Evolutionary conservation across 92 coral and sea anemone species (phyloP), one percentile per base, ranked within the genome.

Genomic region (Zoanthus sansibaricus): DNA sequence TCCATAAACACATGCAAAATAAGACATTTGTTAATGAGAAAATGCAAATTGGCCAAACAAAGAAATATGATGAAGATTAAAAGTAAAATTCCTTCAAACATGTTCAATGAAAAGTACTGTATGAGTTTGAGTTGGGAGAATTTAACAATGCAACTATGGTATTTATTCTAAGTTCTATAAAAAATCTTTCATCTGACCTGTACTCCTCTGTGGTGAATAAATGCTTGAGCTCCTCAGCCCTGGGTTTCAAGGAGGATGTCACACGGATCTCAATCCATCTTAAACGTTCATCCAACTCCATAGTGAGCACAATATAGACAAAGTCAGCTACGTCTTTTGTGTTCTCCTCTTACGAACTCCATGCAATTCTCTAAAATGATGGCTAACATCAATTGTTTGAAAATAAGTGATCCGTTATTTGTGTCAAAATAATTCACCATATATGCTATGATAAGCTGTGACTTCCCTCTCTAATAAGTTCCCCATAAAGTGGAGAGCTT

Each of bases 181-280:
- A 1, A 20, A 4, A 6, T 25, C 15, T 32, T 66, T 14, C 3
- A 55, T 44, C 76, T 44, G 58, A 96, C 99, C 99, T 95, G 97
- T 95, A 91, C 21, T 90, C 97, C 82, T 95, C 96, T 88, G 94
- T 93, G 31, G 98, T 92, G 82, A 97, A 97, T 86, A 97, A 92
- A 91, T 93, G 88, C 77, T 97, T 97, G 17, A 97, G 96, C 79
- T 97, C 99, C 83, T 97, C 99, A 49, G 99, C 99, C 83, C 99
- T 87, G 15, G 99, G 99, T 89, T 97, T 97, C 20, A 97, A 86
- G 51, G 99, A 97, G 5, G 99, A 97, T 6, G 99, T 95, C 61
- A 97, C 99, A 67, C 99, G 77, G 64, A 93, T 97, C 82, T 97
- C 99, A 67, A 97, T 95, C 99, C 99, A 97, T 9, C 98, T 86